Conservation (phyloP, 2,113 vertebrate species). For the Actenoides lindsayi region DNA sequence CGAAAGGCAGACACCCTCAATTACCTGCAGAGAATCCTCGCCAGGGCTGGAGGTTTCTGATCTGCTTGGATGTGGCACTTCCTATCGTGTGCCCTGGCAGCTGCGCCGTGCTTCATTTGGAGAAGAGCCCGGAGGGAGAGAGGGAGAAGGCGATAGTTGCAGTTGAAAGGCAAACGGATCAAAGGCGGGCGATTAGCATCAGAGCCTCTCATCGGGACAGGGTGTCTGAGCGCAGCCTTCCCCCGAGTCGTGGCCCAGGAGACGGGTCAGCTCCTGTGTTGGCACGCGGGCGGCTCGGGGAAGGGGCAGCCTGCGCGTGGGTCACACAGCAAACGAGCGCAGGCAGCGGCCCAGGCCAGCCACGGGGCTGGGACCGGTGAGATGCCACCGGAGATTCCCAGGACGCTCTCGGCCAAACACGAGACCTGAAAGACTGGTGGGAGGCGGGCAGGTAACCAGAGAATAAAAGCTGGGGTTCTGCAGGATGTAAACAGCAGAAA, state of each 20-base stretch:
- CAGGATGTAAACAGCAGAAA: neutral
- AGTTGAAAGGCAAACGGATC: constrained; percentile 40
- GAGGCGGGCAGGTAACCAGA: neutral
- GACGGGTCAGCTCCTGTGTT: neutral
- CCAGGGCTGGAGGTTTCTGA: neutral
- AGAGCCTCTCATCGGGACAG: neutral
- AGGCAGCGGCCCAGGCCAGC: neutral
- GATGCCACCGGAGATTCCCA: neutral
- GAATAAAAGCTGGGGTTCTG: neutral
- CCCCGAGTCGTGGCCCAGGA: neutral
- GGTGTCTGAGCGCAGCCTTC: neutral
- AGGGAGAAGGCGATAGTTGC: neutral
- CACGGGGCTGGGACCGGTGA: neutral
- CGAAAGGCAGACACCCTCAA: neutral
- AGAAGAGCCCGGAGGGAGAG: neutral
- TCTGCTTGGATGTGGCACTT: constrained; percentile 40
- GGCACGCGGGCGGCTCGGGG: neutral
- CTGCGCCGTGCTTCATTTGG: neutral
- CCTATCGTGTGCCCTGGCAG: neutral
- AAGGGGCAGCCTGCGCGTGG: neutral
- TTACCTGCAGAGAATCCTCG: neutral
- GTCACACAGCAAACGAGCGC: neutral
- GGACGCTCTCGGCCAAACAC: neutral
- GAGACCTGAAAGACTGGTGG: neutral
- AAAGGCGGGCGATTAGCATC: constrained; percentile 45